Evolutionary conservation across 2,797 vertebrate genomes (phyloP).

Genomic region (Caiman crocodilus): DNA sequence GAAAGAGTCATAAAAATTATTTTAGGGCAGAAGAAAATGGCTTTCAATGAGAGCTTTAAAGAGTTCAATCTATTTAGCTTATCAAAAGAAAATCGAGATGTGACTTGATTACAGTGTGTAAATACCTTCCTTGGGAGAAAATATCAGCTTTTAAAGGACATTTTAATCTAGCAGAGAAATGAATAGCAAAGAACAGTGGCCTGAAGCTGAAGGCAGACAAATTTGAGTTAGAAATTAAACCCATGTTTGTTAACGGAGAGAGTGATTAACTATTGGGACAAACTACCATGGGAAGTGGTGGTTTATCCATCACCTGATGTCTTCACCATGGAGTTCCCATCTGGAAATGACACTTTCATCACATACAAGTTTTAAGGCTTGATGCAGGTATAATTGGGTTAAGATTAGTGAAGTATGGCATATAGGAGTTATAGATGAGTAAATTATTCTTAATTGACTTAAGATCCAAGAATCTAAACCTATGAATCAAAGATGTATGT

Average conservation of each 20-base stretch:
- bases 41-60: neutral
- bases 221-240: neutral
- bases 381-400: neutral
- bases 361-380: neutral
- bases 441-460: neutral
- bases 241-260: neutral
- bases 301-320: neutral
- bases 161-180: neutral
- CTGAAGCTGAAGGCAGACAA: neutral
- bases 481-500: neutral
- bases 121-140: neutral
- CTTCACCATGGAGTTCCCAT: neutral
- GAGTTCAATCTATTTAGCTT: too few relatives aligned
- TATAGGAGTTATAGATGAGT: neutral
- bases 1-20: neutral
- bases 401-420: neutral
- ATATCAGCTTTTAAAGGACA: neutral
- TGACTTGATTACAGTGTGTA: neutral
- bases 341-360: neutral
- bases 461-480: too few relatives aligned
- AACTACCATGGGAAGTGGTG: neutral
- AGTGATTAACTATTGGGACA: neutral
- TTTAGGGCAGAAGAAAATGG: neutral
- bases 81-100: too few relatives aligned
- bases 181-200: neutral